phyloP scores from a whole-genome alignment of 92 coral and sea anemone species.

The Heteractis magnifica region DNA sequence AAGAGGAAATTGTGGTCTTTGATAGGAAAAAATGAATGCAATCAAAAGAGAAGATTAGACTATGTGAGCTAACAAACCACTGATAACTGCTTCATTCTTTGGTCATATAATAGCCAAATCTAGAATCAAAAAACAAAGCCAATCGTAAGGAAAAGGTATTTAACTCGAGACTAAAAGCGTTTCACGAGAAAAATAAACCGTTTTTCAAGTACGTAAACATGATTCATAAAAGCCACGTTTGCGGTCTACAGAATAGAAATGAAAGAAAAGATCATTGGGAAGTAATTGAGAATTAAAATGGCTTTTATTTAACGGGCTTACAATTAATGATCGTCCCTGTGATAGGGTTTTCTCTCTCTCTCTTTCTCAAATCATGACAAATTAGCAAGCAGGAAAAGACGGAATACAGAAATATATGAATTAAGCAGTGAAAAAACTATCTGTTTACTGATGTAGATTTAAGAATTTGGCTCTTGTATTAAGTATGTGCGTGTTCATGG shows the following conservation, averaged over 20 bases:
- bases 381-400: background rate
- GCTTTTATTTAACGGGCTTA: slow-evolving; percentile 11
- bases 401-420: background rate
- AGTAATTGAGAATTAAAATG: slow-evolving; percentile 11
- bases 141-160: background rate
- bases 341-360: background rate
- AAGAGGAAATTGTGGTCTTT: slow-evolving; percentile 21
- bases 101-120: slow-evolving; percentile 12
- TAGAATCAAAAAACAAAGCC: slow-evolving; percentile 11
- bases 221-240: slow-evolving; percentile 11
- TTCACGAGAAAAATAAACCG: background rate
- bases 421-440: background rate
- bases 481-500: background rate
- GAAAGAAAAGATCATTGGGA: slow-evolving; percentile 9
- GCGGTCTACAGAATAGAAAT: background rate
- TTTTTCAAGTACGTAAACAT: slow-evolving; percentile 34
- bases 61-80: slow-evolving; percentile 10
- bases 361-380: slow-evolving; percentile 8
- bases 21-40: background rate
- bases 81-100: slow-evolving; percentile 1
- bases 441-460: background rate
- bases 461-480: background rate
- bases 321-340: slow-evolving; percentile 14
- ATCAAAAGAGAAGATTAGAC: slow-evolving; percentile 4
- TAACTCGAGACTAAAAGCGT: slow-evolving; percentile 9